A percentile compares a stretch with the other conserved stretches of the same genome.
Conservation (phyloP, 2,888 invertebrate species). For the Volucella inanis region DNA sequence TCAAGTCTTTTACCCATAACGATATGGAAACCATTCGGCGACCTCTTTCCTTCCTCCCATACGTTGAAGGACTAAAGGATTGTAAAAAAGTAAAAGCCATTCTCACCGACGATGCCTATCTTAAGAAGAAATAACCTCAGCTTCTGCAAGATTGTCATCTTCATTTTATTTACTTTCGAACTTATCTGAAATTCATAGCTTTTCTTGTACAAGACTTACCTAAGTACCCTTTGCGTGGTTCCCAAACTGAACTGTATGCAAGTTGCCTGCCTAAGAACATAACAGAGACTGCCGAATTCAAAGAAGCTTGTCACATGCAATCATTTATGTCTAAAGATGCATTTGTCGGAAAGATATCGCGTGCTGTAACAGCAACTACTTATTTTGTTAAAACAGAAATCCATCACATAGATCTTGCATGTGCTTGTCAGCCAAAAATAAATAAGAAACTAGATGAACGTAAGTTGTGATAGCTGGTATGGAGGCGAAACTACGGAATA, state of each 20-base stretch:
- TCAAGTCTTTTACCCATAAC: conserved; percentile 84
- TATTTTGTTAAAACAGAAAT: conserved; percentile 79
- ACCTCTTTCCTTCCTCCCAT: conserved; percentile 88
- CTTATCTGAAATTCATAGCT: conserved; percentile 88
- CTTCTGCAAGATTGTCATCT: conserved; percentile 86
- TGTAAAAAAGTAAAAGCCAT: conserved; percentile 85
- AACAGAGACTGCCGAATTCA: conserved; percentile 86
- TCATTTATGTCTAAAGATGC: conserved; percentile 91
- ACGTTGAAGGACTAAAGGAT: conserved; percentile 85
- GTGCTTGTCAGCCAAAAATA: conserved; percentile 76
- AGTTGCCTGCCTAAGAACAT: conserved; percentile 87
- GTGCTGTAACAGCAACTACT: conserved; percentile 79
- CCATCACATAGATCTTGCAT: conserved; percentile 77
- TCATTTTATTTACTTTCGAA: conserved; percentile 88
- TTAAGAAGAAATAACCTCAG: conserved; percentile 85
- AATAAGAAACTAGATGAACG: conserved; percentile 76
- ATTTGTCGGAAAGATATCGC: conserved; percentile 84
- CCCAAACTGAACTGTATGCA: conserved; percentile 91
- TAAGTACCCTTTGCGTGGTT: conserved; percentile 90
- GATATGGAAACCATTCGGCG: conserved; percentile 87
- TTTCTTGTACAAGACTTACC: conserved; percentile 89
- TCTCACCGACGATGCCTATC: conserved; percentile 86
- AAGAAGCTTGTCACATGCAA: conserved; percentile 89
- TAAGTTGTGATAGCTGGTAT: conserved; percentile 78
- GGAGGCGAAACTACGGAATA: conserved; percentile 69